Conservation (phyloP, 2,113 vertebrate genomes). For the Neomonachus schauinslandi region DNA sequence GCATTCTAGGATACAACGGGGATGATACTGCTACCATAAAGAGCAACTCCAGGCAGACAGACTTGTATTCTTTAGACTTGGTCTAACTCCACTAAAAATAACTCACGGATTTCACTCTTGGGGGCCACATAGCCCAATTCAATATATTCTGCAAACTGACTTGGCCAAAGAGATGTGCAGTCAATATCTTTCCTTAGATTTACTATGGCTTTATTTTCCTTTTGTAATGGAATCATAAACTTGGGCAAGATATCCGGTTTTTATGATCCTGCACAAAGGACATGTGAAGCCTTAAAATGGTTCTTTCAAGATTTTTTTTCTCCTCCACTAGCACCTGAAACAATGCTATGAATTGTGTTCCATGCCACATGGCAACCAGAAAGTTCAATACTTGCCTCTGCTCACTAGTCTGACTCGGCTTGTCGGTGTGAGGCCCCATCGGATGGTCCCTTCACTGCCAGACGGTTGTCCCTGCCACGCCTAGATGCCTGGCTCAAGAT, state of each 20-base stretch:
- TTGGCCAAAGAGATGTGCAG: slow-evolving; percentile 40
- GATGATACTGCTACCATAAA: slow-evolving; percentile 9
- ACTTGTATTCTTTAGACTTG: slow-evolving; percentile 17
- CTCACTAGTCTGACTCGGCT: not conserved
- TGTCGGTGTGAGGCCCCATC: not conserved
- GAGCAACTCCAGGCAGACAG: slow-evolving; percentile 38
- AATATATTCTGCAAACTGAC: slow-evolving; percentile 61
- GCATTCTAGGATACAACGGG: slow-evolving; percentile 10
- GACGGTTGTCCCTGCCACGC: not conserved
- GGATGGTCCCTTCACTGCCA: not conserved
- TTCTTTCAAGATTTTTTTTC: slow-evolving; percentile 19
- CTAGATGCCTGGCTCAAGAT: slow-evolving; percentile 16
- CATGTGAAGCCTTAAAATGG: slow-evolving; percentile 25
- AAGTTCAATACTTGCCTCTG: not conserved
- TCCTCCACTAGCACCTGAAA: not conserved
- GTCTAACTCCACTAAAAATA: slow-evolving; percentile 50
- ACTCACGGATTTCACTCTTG: slow-evolving; percentile 53
- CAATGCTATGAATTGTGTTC: slow-evolving; percentile 58
- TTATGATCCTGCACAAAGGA: slow-evolving; percentile 36
- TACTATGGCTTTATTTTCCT: slow-evolving; percentile 66
- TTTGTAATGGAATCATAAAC: slow-evolving; percentile 64
- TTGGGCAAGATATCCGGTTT: slow-evolving; percentile 51
- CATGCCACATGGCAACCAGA: not conserved
- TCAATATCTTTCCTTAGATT: slow-evolving; percentile 59
- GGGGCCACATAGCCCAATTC: slow-evolving; percentile 31